Evolutionary conservation across 2,888 invertebrate genomes (phyloP).

Genomic region (Chelonus formosanus): DNA sequence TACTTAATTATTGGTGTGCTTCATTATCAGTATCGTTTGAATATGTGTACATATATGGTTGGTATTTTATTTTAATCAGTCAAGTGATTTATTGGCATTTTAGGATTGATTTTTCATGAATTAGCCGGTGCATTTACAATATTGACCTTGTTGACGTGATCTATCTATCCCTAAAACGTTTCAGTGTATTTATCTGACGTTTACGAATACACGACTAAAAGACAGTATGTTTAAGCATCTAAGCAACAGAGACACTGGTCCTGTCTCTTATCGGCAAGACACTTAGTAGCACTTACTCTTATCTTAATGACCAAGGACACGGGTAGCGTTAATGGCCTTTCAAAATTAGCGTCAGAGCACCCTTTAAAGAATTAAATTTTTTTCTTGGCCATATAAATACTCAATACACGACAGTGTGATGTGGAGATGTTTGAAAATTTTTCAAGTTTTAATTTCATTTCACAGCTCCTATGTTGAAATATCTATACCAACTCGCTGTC

Average conservation of each 20-base stretch:
- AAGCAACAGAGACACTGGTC: slow-evolving; percentile 45
- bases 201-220: background rate
- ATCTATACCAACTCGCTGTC: background rate
- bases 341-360: slow-evolving; percentile 58
- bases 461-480: no score
- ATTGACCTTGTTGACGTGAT: no score
- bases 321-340: slow-evolving; percentile 63
- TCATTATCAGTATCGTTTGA: no score
- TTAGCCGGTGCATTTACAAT: no score
- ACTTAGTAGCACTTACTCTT: slow-evolving; percentile 66
- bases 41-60: no score
- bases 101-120: no score
- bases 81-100: no score
- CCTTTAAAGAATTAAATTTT: slow-evolving; percentile 47
- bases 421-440: background rate
- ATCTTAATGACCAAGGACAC: slow-evolving; percentile 64
- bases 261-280: slow-evolving; percentile 62
- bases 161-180: no score
- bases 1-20: no score
- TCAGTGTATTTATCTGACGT: slow-evolving; percentile 6
- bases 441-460: background rate
- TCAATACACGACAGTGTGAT: background rate
- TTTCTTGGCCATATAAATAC: background rate
- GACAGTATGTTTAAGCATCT: slow-evolving; percentile 30
- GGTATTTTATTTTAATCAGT: no score